Evolutionary conservation across 2,797 vertebrate genomes (phyloP).

Genomic region (Odontamblyopus rebecca): DNA sequence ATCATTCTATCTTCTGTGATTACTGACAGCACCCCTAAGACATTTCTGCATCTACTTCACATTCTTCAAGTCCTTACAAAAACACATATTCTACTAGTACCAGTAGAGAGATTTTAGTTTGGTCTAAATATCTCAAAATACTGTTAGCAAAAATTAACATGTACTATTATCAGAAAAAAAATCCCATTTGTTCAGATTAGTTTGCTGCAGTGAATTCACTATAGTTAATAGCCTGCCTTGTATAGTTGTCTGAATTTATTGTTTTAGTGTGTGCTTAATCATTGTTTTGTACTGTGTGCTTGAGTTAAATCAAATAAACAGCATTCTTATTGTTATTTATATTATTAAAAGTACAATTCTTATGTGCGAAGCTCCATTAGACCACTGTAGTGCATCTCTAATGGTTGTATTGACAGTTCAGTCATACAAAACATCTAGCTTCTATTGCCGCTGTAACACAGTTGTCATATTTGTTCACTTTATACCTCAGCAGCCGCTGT

Average conservation of each 20-base stretch:
- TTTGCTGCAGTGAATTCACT: no score
- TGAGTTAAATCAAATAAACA: no score
- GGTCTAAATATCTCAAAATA: background rate
- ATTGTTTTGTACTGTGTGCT: no score
- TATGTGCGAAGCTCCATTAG: background rate
- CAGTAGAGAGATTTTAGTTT: background rate
- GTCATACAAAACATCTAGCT: background rate
- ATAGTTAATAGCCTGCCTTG: no score
- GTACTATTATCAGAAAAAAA: background rate
- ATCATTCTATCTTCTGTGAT: no score
- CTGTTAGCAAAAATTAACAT: background rate
- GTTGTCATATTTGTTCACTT: slow-evolving; percentile 10
- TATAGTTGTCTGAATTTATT: no score
- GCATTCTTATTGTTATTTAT: no score
- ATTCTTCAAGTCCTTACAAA: no score
- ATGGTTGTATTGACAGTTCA: slow-evolving; percentile 1
- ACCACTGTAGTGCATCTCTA: background rate
- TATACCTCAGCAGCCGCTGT: background rate
- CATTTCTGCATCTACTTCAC: no score
- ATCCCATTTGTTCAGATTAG: background rate
- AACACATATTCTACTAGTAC: no score
- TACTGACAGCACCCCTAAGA: no score
- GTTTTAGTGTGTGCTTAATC: no score
- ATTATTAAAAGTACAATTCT: background rate
- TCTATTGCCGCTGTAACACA: slow-evolving; percentile 7